Evolutionary conservation across 2,888 invertebrate species (phyloP).

Genomic region (Gymnoscelis rufifasciata): DNA sequence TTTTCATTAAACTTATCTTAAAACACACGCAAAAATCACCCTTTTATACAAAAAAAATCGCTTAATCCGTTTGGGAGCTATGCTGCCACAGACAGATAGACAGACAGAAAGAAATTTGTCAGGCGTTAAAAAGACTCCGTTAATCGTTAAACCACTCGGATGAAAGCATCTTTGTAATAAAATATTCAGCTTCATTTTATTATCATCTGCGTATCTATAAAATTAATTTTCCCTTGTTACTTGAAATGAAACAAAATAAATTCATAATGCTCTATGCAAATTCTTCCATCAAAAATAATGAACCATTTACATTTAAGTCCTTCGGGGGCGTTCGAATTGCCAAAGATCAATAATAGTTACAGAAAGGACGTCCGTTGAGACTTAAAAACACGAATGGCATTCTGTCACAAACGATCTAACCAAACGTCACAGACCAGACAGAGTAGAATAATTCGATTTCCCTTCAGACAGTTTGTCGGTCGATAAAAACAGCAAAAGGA

Average conservation of each 20-base stretch:
- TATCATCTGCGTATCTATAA: no score
- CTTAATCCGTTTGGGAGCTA: no score
- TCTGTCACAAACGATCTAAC: constrained; percentile 11
- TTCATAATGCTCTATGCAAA: constrained; percentile 3
- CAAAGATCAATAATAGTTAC: constrained; percentile 8
- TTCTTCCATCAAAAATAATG: constrained; percentile 4
- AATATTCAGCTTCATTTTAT: no score
- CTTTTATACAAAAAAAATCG: no score
- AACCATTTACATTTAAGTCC: constrained; percentile 2
- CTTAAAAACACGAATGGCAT: constrained; percentile 23
- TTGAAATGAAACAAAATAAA: background rate
- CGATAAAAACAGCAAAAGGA: constrained; percentile 46
- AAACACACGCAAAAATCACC: no score
- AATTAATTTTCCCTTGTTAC: no score
- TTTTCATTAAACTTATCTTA: no score
- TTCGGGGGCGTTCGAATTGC: constrained; percentile 2
- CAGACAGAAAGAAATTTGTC: no score
- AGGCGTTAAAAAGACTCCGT: no score
- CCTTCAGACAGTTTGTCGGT: constrained; percentile 43
- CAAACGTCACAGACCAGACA: constrained; percentile 9
- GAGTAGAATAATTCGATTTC: constrained; percentile 40
- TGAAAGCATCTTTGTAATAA: no score
- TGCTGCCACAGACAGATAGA: no score
- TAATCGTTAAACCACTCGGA: no score
- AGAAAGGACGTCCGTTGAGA: background rate